Evolutionary conservation across 2,888 invertebrate genomes (phyloP), one percentile per base, ranked within the genome.

Genomic region (Orthosia incerta): DNA sequence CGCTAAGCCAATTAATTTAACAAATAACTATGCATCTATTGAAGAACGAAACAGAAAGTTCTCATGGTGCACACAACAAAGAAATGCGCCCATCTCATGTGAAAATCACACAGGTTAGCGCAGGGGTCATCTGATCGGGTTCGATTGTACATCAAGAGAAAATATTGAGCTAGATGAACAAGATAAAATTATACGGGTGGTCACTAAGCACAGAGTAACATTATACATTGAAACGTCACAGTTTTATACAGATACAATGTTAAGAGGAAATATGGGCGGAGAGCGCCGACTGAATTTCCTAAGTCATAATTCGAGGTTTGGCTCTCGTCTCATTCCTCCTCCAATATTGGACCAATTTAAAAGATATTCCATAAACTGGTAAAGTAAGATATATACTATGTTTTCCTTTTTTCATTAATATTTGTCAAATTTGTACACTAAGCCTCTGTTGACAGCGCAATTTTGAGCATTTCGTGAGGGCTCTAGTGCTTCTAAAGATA

Each of bases 131-230:
- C 90, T 90, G 94, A 94, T 94, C 91, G 86, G 88, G 90, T 90
- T 91, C 93, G 91, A 92, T 92, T 91, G 91, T 91, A 89, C 90
- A 92, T 93, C 92, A 92, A 89, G 91, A 92, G 93, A 93, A 94
- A 94, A 95, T 94, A 94, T 91, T 91, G 92, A 91, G 89, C 90
- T 87, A 93, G 92, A 94, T 93, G 89, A 90, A 88, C 88, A 84
- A 91, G 93, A 93, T 93, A 91, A 88, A 82, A 82, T 80, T 85
- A 83, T 83, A 88, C 75, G 86, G 85, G 84, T 88, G 84, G 85
- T 83, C 84, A 87, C 76, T 85, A 71, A 74, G 69, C 77, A 82
- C 84, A 72, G 80, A 85, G 77, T 82, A 82, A 81, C 82, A 79
- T 82, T 83, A 79, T 81, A 83, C 72, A 81, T 78, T 78, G 72